Percentiles rank a stretch among this genome's conserved stretches.
phyloP scores from a whole-genome alignment of 2,797 vertebrate species.

The Brachymystax lenok region DNA sequence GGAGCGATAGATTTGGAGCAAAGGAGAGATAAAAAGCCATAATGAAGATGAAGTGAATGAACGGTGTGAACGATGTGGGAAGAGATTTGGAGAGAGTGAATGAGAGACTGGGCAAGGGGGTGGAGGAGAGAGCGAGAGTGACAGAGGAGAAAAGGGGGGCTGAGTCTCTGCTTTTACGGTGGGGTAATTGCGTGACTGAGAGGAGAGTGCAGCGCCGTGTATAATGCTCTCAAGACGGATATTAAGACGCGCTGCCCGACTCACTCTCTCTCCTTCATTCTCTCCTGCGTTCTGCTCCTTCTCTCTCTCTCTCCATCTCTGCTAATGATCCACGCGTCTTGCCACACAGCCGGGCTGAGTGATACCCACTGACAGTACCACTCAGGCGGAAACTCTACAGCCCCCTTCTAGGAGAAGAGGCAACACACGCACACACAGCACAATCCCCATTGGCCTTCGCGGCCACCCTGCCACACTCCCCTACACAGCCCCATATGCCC shows the following conservation, averaged over 20 bases:
- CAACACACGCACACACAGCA: constrained; percentile 34
- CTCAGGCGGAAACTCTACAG: constrained; percentile 75
- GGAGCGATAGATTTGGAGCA: constrained; percentile 50
- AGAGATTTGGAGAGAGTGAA: constrained; percentile 41
- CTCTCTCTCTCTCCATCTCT: constrained; percentile 31
- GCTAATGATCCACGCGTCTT: constrained; percentile 78
- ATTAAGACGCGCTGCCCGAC: constrained; percentile 65
- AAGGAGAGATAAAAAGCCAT: constrained; percentile 39
- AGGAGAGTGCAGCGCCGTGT: constrained; percentile 70
- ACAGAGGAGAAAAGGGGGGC: constrained; percentile 8
- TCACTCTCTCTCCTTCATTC: constrained; percentile 47
- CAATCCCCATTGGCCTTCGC: no score
- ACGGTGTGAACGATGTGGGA: constrained; percentile 38
- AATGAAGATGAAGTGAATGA: constrained; percentile 53
- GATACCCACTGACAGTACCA: constrained; percentile 78
- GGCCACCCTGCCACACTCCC: no score
- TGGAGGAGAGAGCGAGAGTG: background rate
- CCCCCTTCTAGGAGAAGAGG: constrained; percentile 67
- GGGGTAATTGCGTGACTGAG: constrained; percentile 75
- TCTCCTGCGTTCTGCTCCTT: background rate
- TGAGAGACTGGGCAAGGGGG: constrained; percentile 41
- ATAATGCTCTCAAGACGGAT: constrained; percentile 80
- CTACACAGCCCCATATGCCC: no score
- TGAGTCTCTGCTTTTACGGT: constrained; percentile 46
- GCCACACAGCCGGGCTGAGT: constrained; percentile 75